Evolutionary conservation across 2,888 invertebrate species (phyloP), one percentile per base, ranked within the genome.

Genomic region (Pollenia angustigena): DNA sequence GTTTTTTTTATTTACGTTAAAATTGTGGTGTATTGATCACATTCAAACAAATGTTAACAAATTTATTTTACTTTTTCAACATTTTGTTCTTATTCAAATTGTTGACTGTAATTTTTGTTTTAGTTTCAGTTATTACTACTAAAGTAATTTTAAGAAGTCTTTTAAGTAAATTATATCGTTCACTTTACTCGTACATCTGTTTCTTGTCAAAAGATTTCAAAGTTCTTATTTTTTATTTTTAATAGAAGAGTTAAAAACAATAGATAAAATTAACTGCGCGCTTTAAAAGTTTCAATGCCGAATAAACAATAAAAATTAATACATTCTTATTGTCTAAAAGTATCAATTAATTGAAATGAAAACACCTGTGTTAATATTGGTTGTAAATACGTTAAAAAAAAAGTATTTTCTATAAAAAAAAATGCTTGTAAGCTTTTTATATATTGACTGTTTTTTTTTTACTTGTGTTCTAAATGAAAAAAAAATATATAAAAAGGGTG

Each of bases 11-110:
- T 23, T 23, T 23, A 40, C 9, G 4, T 10, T 23, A 11, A 60
- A n/a, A 42, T 16, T 16, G 16, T n/a, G 54, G n/a, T 76, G 76
- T 76, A 76, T 60, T 68, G 68, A 75, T 82, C 69, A 69, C 76
- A 76, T 54, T 69, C 75, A 62, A 82, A 69, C 60, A 68, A 75
- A 75, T 71, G 69, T 76, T 78, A 72, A 72, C 83, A 84, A 84
- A 84, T 84, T 66, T 84, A 84, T 72, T 78, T 76, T 16, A 56
- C 56, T 66, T 46, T 46, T n/a, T 42, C n/a, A 32, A 8, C 0
- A 11, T 62, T 23, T 46, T 71, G 42, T 48, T 23, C 9, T 76
- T 8, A 4, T 18, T 12, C 1, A 12, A 50, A 23, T 32, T 18
- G 18, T 18, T 54, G 11, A 3, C 10, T 32, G 46, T 50, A 46